phyloP scores from a whole-genome alignment of 2,888 invertebrate genomes.

The Drosophila phalerata region DNA sequence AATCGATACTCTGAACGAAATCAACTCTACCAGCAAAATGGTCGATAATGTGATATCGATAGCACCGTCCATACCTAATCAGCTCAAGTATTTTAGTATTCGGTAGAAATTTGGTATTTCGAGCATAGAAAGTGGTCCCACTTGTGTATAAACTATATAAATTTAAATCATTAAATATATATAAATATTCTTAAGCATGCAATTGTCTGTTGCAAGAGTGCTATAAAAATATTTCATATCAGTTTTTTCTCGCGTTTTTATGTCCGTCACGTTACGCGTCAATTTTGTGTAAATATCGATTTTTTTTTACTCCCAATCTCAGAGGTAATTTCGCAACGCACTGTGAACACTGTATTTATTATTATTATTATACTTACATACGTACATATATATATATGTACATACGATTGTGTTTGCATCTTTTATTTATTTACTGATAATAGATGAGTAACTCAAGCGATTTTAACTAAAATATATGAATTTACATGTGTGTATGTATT shows the following conservation, averaged over 20 bases:
- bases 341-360: slow-evolving; percentile 6
- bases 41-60: slow-evolving; percentile 4
- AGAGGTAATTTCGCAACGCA: slow-evolving; percentile 31
- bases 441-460: slow-evolving; percentile 15
- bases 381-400: slow-evolving; percentile 5
- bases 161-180: slow-evolving; percentile 14
- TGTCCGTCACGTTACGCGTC: background rate
- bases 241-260: slow-evolving; percentile 1
- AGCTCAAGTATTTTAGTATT: slow-evolving; percentile 16
- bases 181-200: background rate
- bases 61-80: background rate
- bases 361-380: slow-evolving; percentile 15
- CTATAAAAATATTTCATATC: background rate
- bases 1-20: background rate
- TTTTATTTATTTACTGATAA: slow-evolving; percentile 1
- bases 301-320: slow-evolving; percentile 33
- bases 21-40: background rate
- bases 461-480: background rate
- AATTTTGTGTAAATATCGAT: slow-evolving; percentile 36
- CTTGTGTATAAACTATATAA: slow-evolving; percentile 10
- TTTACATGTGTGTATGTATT: slow-evolving; percentile 1
- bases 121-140: slow-evolving; percentile 4
- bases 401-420: slow-evolving; percentile 2
- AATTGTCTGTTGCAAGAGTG: background rate
- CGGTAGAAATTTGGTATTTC: slow-evolving; percentile 20